A percentile compares a stretch with the other conserved stretches of the same genome.
Evolutionary conservation across 2,113 vertebrate species (phyloP).

Genomic region (Alces alces): DNA sequence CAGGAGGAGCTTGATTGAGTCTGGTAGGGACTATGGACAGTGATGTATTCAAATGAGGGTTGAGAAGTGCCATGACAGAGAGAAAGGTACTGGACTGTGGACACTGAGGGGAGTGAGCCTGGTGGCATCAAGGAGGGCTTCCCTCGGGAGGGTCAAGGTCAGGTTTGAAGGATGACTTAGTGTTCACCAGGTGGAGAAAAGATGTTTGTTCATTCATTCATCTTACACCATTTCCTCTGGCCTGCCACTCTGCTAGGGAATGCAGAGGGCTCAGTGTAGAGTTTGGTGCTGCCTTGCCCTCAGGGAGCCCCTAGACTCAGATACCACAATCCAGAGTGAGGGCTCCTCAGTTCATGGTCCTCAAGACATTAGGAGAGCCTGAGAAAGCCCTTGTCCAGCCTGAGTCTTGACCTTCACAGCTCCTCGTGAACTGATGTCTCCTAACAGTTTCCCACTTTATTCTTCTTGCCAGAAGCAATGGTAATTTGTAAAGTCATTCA

Average conservation of each 20-base stretch:
- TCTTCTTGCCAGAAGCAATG: neutral
- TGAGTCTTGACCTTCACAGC: neutral
- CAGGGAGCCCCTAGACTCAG: too few relatives aligned
- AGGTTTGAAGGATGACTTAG: neutral
- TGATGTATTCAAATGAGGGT: neutral
- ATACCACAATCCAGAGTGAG: neutral
- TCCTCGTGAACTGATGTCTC: accelerated
- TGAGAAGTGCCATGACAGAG: neutral
- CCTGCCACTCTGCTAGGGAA: neutral
- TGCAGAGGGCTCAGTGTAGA: neutral
- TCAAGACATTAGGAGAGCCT: neutral
- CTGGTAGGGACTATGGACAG: neutral
- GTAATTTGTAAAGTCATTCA: neutral
- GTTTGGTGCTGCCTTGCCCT: neutral
- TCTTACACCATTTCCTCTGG: neutral
- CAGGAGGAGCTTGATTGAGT: neutral
- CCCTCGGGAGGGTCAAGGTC: neutral
- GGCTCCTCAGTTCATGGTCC: accelerated
- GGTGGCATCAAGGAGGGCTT: neutral
- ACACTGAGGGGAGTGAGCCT: neutral
- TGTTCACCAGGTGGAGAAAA: neutral
- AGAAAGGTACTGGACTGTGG: neutral
- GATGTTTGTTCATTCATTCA: neutral
- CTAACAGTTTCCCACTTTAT: neutral
- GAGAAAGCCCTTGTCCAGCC: neutral